phyloP scores from a whole-genome alignment of 2,113 vertebrate species.

The Choloepus hoffmanni region DNA sequence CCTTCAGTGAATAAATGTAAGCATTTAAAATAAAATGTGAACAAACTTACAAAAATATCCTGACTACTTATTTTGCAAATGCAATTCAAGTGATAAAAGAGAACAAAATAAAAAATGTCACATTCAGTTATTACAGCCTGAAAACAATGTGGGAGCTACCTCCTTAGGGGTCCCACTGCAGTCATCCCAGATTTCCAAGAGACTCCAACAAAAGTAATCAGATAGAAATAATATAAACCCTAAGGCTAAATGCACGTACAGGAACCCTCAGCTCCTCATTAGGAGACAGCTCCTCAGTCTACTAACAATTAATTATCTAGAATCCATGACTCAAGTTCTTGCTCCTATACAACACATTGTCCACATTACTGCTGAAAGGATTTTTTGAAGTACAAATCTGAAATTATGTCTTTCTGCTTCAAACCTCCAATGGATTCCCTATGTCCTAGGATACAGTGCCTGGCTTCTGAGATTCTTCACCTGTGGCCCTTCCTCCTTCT shows the following conservation, averaged over 20 bases:
- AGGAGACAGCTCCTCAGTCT: too few relatives aligned
- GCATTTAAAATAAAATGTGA: not conserved
- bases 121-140: not conserved
- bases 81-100: not conserved
- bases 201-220: not conserved
- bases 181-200: not conserved
- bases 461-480: not conserved
- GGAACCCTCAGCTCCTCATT: not conserved
- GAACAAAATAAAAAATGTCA: not conserved
- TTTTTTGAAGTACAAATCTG: not conserved
- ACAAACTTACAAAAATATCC: not conserved
- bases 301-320: not conserved
- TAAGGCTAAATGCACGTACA: not conserved
- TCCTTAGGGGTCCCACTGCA: not conserved
- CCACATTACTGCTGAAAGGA: not conserved
- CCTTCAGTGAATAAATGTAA: not conserved
- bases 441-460: not conserved
- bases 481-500: not conserved
- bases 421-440: not conserved
- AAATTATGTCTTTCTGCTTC: not conserved
- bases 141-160: not conserved
- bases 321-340: not conserved
- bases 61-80: not conserved
- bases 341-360: not conserved
- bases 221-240: not conserved